Conservation (phyloP, 1,140 invertebrate genomes). For the fruit fly (Drosophila melanogaster) region Release_6_plus_ISO1_MT NT_033777.3:5905001-5905500, state of each 20-base stretch:
- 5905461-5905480: conserved; percentile 56
- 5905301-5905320: neutral
- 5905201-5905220: neutral
- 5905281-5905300: too few species aligned
- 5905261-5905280: too few species aligned
- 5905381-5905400: conserved; percentile 24
- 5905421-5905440: conserved; percentile 33
- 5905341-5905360: conserved; percentile 15
- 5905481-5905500: conserved; percentile 47
- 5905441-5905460: conserved; percentile 27
- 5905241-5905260: neutral
- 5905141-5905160: conserved; percentile 38
- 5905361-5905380: conserved; percentile 37
- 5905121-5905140: conserved; percentile 40
- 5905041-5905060: conserved; percentile 36
- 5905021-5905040: conserved; percentile 51
- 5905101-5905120: conserved; percentile 38
- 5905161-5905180: conserved; percentile 37
- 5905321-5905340: neutral
- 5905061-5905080: neutral
- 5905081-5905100: conserved; percentile 5
- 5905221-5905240: neutral
- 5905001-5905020: conserved; percentile 22
- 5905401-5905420: conserved; percentile 29
- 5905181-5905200: conserved; percentile 31